Percentiles rank a stretch among this genome's conserved stretches.
phyloP scores from a whole-genome alignment of 2,888 invertebrate species.

The Parnassius orleans region DNA sequence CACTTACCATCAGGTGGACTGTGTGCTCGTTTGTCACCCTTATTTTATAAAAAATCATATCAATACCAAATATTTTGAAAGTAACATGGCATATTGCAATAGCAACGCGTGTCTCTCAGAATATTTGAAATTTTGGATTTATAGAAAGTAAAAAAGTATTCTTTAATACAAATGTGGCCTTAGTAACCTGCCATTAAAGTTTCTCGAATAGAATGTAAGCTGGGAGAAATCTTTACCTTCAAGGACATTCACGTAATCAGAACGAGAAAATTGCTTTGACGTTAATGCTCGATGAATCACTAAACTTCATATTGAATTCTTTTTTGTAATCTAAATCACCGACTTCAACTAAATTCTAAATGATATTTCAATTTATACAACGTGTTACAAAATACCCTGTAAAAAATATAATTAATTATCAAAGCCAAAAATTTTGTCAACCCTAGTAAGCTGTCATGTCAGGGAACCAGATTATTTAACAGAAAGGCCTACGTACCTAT shows the following conservation, averaged over 20 bases:
- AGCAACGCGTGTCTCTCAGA: background rate
- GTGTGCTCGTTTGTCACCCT: too few species aligned
- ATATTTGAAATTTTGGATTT: conserved; percentile 5
- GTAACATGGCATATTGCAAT: background rate
- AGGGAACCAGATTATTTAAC: too few species aligned
- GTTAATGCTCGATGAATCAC: conserved; percentile 14
- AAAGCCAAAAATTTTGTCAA: too few species aligned
- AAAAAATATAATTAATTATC: too few species aligned
- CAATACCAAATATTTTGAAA: background rate
- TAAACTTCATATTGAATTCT: conserved; percentile 11
- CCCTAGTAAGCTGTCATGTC: too few species aligned
- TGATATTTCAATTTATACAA: too few species aligned
- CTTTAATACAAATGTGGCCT: conserved; percentile 12
- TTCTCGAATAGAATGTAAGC: conserved; percentile 8
- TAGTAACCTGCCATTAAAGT: conserved; percentile 11
- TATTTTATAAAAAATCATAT: too few species aligned
- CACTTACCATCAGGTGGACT: too few species aligned
- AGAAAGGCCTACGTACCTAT: too few species aligned
- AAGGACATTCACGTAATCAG: conserved; percentile 18
- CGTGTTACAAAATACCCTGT: too few species aligned
- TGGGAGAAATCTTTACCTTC: conserved; percentile 15
- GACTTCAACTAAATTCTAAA: too few species aligned
- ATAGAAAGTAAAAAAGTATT: conserved; percentile 4
- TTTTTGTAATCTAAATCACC: background rate
- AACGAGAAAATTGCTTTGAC: conserved; percentile 20